These are phyloP conservation scores for Luscinia luscinia DNA, from an alignment of 2,797 vertebrate genomes.

Conservation along the genomic window DNA sequence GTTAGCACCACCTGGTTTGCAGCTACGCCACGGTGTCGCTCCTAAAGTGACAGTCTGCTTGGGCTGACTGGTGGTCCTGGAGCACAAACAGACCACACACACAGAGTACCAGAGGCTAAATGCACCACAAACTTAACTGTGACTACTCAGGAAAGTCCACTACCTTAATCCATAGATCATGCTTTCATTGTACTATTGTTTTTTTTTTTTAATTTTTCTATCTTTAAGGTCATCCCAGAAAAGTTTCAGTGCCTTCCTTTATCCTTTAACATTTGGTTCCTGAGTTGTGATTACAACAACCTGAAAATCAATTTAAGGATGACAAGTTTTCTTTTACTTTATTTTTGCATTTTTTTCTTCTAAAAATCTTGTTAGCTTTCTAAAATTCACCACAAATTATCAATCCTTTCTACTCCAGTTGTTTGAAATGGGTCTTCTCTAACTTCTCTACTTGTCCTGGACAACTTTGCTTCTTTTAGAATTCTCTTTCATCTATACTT, in stretches of 20 bases:
- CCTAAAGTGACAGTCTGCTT: background rate
- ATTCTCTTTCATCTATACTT: background rate
- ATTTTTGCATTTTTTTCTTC: background rate
- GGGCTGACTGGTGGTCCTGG: background rate
- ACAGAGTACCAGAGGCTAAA: background rate
- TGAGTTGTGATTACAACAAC: background rate
- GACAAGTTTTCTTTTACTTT: background rate
- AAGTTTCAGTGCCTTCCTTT: background rate
- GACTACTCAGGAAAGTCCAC: background rate
- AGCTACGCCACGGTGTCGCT: background rate
- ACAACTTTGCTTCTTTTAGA: background rate
- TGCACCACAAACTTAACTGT: background rate
- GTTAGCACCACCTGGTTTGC: constrained; percentile 15
- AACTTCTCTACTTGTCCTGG: background rate
- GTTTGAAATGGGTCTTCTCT: background rate
- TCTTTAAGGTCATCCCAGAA: background rate
- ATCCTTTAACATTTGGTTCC: background rate
- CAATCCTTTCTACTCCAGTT: background rate
- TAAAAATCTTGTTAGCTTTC: background rate
- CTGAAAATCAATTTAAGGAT: background rate
- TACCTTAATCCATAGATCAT: background rate
- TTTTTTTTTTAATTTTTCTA: background rate
- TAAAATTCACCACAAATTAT: background rate
- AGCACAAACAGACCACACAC: constrained; percentile 3
- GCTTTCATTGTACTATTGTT: background rate